phyloP scores from a whole-genome alignment of 2,113 vertebrate genomes.

The Cavia porcellus region DNA sequence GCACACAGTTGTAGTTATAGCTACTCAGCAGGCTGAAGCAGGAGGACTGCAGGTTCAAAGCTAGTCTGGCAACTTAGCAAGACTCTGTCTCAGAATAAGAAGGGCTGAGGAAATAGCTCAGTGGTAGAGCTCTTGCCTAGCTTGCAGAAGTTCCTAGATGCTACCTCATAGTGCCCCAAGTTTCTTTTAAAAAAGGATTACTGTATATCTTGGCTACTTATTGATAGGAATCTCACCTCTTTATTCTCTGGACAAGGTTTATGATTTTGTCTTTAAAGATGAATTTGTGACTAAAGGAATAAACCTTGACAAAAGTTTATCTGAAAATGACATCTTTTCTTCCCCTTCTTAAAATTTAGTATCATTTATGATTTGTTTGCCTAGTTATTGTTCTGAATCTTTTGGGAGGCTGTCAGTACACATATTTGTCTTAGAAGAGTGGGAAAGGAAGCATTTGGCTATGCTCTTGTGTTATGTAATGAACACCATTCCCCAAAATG shows the following conservation, averaged over 20 bases:
- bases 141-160: not conserved
- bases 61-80: not conserved
- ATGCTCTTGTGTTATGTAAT: not conserved
- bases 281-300: not conserved
- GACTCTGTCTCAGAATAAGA: not conserved
- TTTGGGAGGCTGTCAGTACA: not conserved
- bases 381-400: not conserved
- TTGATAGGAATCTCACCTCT: not conserved
- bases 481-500: slow-evolving; percentile 7
- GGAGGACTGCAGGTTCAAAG: not conserved
- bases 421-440: not conserved
- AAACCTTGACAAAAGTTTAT: slow-evolving; percentile 1
- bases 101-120: not conserved
- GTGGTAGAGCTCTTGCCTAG: not conserved
- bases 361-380: slow-evolving; percentile 31
- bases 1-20: not conserved
- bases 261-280: slow-evolving; percentile 31
- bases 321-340: slow-evolving; percentile 5
- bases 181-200: not conserved
- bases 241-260: not conserved
- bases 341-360: slow-evolving; percentile 15
- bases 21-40: not conserved
- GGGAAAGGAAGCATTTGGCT: not conserved
- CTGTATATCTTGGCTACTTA: not conserved
- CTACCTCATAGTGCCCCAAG: not conserved